A percentile compares a stretch with the other conserved stretches of the same genome.
phyloP scores from a whole-genome alignment of 2,888 invertebrate genomes.

The Patella pellucida region DNA sequence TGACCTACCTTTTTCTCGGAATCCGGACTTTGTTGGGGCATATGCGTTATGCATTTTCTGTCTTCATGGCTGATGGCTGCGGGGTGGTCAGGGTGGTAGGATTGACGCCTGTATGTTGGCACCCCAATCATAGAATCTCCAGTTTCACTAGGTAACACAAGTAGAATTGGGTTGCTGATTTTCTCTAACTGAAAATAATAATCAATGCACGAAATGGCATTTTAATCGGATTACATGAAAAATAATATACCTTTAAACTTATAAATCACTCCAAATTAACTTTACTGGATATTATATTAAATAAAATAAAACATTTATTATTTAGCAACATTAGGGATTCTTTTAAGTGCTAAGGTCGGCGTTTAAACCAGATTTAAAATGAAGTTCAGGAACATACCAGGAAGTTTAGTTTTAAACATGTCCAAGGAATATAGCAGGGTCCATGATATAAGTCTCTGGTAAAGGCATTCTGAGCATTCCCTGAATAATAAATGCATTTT shows the following conservation, averaged over 20 bases:
- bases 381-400: constrained; percentile 1
- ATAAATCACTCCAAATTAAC: too few species aligned
- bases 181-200: not conserved
- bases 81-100: not conserved
- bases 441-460: constrained; percentile 22
- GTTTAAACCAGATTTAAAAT: too few species aligned
- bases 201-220: not conserved
- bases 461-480: constrained; percentile 19
- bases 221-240: too few species aligned
- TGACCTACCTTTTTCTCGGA: too few species aligned
- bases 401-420: constrained; percentile 17
- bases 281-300: too few species aligned
- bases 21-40: too few species aligned
- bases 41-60: too few species aligned
- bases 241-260: too few species aligned
- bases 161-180: not conserved
- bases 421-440: constrained; percentile 20
- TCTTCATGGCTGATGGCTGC: too few species aligned
- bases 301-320: too few species aligned
- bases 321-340: too few species aligned
- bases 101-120: not conserved
- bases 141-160: constrained; percentile 2
- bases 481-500: not conserved
- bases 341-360: too few species aligned
- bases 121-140: not conserved